A percentile compares a stretch with the other conserved stretches of the same genome.
These are phyloP conservation scores for Osmoderma eremita DNA, from an alignment of 2,888 invertebrate species.

Conservation along the genomic window DNA sequence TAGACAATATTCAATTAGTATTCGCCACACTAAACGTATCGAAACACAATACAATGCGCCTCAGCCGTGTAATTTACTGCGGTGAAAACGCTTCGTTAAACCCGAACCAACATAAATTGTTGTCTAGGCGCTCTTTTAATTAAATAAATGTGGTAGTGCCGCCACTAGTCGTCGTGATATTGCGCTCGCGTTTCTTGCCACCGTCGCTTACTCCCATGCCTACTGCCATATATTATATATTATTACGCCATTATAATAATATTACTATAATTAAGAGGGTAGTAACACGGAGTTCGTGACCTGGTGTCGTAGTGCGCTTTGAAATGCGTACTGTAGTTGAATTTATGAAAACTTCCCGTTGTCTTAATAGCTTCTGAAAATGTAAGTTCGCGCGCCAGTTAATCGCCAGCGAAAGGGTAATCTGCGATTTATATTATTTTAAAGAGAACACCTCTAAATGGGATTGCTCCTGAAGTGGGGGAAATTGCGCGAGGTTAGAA, in stretches of 20 bases:
- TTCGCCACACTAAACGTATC: conserved; percentile 34
- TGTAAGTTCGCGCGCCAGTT: conserved; percentile 17
- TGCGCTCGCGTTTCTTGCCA: conserved; percentile 30
- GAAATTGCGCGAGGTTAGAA: not conserved
- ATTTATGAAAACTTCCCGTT: conserved; percentile 21
- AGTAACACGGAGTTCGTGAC: conserved; percentile 23
- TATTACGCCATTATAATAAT: conserved; percentile 35
- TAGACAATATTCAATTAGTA: conserved; percentile 35
- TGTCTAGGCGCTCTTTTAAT: conserved; percentile 46
- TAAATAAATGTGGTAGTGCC: conserved; percentile 36
- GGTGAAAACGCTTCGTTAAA: conserved; percentile 36
- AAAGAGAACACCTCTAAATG: not conserved
- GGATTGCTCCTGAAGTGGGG: not conserved
- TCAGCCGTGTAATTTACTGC: conserved; percentile 33
- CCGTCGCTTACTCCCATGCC: conserved; percentile 7
- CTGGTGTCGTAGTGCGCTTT: conserved; percentile 17
- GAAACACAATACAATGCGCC: conserved; percentile 32
- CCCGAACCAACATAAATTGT: conserved; percentile 47
- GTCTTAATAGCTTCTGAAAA: conserved; percentile 18
- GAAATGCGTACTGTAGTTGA: conserved; percentile 10
- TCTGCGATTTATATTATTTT: conserved; percentile 12
- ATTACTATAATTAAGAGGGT: conserved; percentile 33
- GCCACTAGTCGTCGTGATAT: conserved; percentile 26
- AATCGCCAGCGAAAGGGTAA: conserved; percentile 20
- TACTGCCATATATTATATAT: conserved; percentile 33